Conservation (phyloP, 64 coral and sea anemone genomes). For the Montipora sp. region DNA sequence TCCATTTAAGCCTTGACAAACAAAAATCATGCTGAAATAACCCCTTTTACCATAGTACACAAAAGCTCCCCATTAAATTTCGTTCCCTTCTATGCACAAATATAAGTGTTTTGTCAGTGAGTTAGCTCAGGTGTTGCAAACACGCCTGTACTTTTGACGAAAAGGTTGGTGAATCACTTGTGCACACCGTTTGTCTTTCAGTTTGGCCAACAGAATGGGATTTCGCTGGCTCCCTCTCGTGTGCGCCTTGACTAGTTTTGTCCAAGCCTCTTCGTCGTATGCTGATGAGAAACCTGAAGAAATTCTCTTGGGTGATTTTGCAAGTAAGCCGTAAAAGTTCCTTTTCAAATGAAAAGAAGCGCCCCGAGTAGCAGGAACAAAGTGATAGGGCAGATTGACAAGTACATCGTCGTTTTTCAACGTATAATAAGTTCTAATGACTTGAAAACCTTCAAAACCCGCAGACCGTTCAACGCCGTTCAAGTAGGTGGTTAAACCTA, state of each 20-base stretch:
- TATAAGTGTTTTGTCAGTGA: not conserved
- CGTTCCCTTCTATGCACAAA: not conserved
- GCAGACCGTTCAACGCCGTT: no score
- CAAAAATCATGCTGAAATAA: constrained; percentile 31
- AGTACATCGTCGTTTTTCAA: no score
- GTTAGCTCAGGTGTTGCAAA: constrained; percentile 7
- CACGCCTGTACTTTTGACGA: not conserved
- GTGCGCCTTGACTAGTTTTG: not conserved
- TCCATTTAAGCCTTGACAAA: constrained; percentile 1
- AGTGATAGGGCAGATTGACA: no score
- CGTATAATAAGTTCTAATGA: no score
- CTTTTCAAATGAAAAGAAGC: not conserved
- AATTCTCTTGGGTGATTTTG: not conserved
- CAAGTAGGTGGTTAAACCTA: no score
- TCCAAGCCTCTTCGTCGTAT: not conserved
- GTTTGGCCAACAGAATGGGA: constrained; percentile 34
- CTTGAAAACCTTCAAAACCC: not conserved
- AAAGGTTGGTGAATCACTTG: not conserved
- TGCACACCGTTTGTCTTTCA: constrained; percentile 14
- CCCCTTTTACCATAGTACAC: constrained; percentile 11
- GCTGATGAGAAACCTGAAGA: constrained; percentile 16
- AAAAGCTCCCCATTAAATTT: constrained; percentile 3
- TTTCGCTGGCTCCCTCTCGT: constrained; percentile 19
- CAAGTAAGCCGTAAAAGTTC: not conserved
- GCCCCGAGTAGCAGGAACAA: no score